These are phyloP conservation scores for Takifugu ocellatus DNA, from an alignment of 2,797 vertebrate species.

Conservation along the genomic window DNA sequence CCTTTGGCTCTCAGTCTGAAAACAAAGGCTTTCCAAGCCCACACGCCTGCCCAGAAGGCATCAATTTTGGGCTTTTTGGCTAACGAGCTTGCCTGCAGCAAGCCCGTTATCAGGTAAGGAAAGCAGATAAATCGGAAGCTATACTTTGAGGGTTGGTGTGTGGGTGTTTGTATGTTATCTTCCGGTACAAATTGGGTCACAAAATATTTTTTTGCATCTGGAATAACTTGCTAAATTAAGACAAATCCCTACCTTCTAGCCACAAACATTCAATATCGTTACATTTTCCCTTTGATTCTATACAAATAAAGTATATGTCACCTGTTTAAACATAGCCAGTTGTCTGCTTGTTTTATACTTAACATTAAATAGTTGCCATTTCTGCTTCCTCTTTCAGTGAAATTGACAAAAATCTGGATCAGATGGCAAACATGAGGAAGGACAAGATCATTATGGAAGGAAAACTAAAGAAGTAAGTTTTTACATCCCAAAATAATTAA, in stretches of 20 bases:
- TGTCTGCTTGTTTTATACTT: conserved; percentile 1
- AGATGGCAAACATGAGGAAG: conserved; percentile 97
- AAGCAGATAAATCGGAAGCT: conserved; percentile 6
- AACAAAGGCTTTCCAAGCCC: conserved; percentile 97
- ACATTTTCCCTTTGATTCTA: too few species aligned
- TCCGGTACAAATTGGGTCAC: too few species aligned
- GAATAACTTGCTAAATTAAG: too few species aligned
- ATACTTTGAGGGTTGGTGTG: too few species aligned
- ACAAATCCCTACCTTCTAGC: too few species aligned
- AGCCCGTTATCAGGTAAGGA: conserved; percentile 90
- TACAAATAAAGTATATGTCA: too few species aligned
- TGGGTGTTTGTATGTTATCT: background rate
- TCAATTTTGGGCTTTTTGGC: conserved; percentile 90
- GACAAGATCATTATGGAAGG: conserved; percentile 98
- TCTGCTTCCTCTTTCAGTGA: conserved; percentile 80
- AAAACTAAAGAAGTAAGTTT: conserved; percentile 94
- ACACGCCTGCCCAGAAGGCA: conserved; percentile 91
- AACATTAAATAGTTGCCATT: background rate
- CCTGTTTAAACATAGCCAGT: conserved; percentile 1
- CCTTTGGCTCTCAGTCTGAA: conserved; percentile 86
- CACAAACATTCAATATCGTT: too few species aligned
- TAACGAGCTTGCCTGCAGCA: conserved; percentile 96
- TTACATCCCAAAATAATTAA: background rate
- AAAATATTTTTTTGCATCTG: too few species aligned
- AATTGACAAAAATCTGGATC: conserved; percentile 98